phyloP scores from a whole-genome alignment of 2,797 vertebrate genomes.

The Hemitrygon akajei region DNA sequence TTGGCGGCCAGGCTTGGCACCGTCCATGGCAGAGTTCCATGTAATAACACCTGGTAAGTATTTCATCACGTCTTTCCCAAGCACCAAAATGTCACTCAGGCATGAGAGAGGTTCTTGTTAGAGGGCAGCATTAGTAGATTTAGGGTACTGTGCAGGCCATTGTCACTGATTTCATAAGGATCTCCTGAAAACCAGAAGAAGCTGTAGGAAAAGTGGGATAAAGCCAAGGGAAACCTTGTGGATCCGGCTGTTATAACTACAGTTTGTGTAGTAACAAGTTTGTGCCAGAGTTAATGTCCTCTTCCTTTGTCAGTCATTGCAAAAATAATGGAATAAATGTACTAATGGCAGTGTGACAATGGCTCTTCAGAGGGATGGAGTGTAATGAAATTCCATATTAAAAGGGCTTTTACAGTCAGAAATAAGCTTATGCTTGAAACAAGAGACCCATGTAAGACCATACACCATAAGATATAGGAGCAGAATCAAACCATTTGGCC shows the following conservation, averaged over 20 bases:
- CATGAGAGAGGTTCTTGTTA: not conserved
- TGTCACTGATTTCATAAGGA: not conserved
- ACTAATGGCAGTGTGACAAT: too few relatives aligned
- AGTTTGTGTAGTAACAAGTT: not conserved
- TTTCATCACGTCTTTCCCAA: not conserved
- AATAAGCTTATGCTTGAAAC: not conserved
- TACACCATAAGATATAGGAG: too few relatives aligned
- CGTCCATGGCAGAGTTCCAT: too few relatives aligned
- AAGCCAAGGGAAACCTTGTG: not conserved
- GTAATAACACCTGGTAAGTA: not conserved
- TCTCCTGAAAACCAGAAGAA: not conserved
- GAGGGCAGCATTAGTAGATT: not conserved
- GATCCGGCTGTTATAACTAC: not conserved
- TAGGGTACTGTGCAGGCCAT: not conserved
- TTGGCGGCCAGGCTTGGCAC: too few relatives aligned
- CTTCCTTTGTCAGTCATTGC: not conserved
- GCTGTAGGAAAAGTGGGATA: not conserved
- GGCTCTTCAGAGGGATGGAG: too few relatives aligned
- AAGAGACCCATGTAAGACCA: not conserved
- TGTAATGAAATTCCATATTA: not conserved
- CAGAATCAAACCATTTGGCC: too few relatives aligned
- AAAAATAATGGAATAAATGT: not conserved
- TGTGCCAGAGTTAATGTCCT: not conserved
- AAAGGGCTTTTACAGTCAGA: not conserved
- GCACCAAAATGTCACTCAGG: not conserved